Conservation (phyloP, 2,113 vertebrate genomes). For the Solea senegalensis region DNA sequence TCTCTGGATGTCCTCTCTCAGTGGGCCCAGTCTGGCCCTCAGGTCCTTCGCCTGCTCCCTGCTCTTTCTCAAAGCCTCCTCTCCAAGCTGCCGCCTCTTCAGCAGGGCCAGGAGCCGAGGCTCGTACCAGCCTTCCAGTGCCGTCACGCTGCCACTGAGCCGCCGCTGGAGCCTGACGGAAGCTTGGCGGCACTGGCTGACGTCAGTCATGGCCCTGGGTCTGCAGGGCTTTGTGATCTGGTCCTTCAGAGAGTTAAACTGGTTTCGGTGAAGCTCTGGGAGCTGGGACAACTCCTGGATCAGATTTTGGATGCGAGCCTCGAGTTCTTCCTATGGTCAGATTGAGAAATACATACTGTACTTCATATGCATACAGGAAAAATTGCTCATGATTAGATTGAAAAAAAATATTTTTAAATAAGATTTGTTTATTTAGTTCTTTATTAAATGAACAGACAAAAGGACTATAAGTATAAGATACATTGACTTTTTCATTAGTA, state of each 20-base stretch:
- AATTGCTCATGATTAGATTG: too few species aligned
- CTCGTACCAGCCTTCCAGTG: slow-evolving; percentile 88
- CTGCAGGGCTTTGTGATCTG: slow-evolving; percentile 61
- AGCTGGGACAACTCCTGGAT: slow-evolving; percentile 81
- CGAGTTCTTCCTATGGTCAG: slow-evolving; percentile 78
- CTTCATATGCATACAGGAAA: too few species aligned
- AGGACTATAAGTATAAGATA: too few species aligned
- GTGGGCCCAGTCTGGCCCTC: slow-evolving; percentile 80
- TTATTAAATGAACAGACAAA: too few species aligned
- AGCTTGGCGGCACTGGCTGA: slow-evolving; percentile 85
- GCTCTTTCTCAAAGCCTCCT: slow-evolving; percentile 82
- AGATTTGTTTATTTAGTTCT: too few species aligned
- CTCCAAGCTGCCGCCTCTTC: slow-evolving; percentile 81
- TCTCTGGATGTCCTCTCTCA: slow-evolving; percentile 81
- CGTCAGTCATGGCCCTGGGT: slow-evolving; percentile 81
- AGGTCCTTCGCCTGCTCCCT: slow-evolving; percentile 83
- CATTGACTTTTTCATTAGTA: too few species aligned
- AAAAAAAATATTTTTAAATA: too few species aligned
- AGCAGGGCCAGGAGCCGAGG: slow-evolving; percentile 86
- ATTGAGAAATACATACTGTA: background rate
- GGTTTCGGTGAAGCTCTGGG: slow-evolving; percentile 78
- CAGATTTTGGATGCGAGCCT: slow-evolving; percentile 78
- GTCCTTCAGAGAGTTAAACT: slow-evolving; percentile 76
- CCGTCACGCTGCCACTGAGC: slow-evolving; percentile 81
- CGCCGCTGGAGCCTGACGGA: slow-evolving; percentile 85